A percentile compares a stretch with the other conserved stretches of the same genome.
Conservation (phyloP, 2,888 invertebrate species). For the Pedicia rivosa region DNA sequence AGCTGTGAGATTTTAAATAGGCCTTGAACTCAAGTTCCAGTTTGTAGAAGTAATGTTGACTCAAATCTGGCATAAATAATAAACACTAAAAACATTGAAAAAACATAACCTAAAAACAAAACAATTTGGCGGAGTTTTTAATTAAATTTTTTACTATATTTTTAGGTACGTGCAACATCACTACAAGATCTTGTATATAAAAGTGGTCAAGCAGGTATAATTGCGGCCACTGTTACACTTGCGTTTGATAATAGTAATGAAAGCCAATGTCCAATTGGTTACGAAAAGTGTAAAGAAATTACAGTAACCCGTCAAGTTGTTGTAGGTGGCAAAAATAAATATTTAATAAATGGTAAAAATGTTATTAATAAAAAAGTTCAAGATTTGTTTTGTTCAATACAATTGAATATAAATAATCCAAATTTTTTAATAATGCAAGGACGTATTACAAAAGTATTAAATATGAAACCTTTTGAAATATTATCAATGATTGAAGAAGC, state of each 20-base stretch:
- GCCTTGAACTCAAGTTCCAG: no score
- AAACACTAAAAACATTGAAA: slow-evolving; percentile 5
- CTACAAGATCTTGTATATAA: slow-evolving; percentile 96
- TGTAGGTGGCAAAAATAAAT: slow-evolving; percentile 82
- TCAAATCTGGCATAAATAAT: no score
- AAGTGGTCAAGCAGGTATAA: slow-evolving; percentile 90
- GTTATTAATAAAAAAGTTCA: slow-evolving; percentile 81
- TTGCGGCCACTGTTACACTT: slow-evolving; percentile 89
- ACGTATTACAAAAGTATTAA: slow-evolving; percentile 93
- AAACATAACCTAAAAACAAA: neutral
- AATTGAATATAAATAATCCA: slow-evolving; percentile 97
- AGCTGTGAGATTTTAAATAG: no score
- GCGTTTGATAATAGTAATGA: slow-evolving; percentile 84
- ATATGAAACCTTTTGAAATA: slow-evolving; percentile 96
- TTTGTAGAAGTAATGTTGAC: no score
- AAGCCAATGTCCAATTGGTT: slow-evolving; percentile 73
- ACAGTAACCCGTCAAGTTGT: slow-evolving; percentile 76
- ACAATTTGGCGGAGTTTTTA: neutral
- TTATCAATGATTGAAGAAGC: slow-evolving; percentile 98
- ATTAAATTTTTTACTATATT: slow-evolving; percentile 7
- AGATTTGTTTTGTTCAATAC: slow-evolving; percentile 92
- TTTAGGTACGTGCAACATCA: slow-evolving; percentile 74
- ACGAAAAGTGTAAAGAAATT: slow-evolving; percentile 80
- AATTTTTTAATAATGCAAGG: slow-evolving; percentile 99
- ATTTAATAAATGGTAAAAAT: slow-evolving; percentile 81